Evolutionary conservation across 2,888 invertebrate species (phyloP).

Genomic region (Gari tellinella): DNA sequence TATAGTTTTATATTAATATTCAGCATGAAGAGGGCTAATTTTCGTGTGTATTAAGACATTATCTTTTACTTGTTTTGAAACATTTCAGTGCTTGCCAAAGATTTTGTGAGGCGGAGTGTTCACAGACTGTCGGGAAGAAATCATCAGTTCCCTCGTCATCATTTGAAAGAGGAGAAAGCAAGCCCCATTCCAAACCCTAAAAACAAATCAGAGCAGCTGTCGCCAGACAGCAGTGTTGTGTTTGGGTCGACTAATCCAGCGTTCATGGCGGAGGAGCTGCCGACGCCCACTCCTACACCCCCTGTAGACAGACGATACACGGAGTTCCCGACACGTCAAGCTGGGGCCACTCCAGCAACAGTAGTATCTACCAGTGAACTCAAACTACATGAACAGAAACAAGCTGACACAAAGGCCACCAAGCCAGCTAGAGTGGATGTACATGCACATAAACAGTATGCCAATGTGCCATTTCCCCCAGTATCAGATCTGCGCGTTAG

Average conservation of each 20-base stretch:
- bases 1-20: no score
- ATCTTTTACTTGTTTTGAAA: neutral
- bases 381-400: slow-evolving; percentile 48
- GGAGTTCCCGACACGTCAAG: slow-evolving; percentile 54
- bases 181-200: slow-evolving; percentile 45
- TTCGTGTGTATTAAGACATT: no score
- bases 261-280: slow-evolving; percentile 39
- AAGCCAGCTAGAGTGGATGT: slow-evolving; percentile 11
- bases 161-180: slow-evolving; percentile 53
- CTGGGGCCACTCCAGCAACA: neutral
- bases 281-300: slow-evolving; percentile 47
- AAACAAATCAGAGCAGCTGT: slow-evolving; percentile 52
- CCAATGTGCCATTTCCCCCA: slow-evolving; percentile 41
- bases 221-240: slow-evolving; percentile 57
- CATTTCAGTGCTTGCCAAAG: slow-evolving; percentile 58
- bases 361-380: slow-evolving; percentile 47
- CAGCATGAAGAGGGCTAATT: no score
- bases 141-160: slow-evolving; percentile 43
- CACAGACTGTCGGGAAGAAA: slow-evolving; percentile 61
- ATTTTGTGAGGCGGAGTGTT: slow-evolving; percentile 65
- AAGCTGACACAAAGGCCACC: slow-evolving; percentile 17
- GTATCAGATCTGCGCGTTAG: slow-evolving; percentile 16
- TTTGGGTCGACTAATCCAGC: slow-evolving; percentile 56
- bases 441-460: slow-evolving; percentile 34
- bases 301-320: slow-evolving; percentile 51